phyloP scores from a whole-genome alignment of 2,888 invertebrate species.

The Leptinotarsa juncta region DNA sequence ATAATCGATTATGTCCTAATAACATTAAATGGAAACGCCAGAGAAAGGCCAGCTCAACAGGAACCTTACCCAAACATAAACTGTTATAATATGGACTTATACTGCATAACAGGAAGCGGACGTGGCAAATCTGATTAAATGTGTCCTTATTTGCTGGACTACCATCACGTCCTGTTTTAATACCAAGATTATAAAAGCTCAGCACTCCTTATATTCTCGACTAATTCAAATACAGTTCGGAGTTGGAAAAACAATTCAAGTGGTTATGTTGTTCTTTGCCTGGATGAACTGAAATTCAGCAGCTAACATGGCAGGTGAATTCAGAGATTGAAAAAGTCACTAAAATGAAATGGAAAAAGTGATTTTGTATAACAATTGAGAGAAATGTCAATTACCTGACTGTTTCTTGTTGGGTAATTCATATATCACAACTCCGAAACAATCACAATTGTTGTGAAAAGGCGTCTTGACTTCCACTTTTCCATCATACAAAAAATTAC shows the following conservation, averaged over 20 bases:
- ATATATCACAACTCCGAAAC: too few species aligned
- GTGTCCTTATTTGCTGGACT: slow-evolving; percentile 29
- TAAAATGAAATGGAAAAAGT: too few species aligned
- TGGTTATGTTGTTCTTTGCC: slow-evolving; percentile 13
- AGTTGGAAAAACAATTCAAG: slow-evolving; percentile 18
- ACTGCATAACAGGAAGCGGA: slow-evolving; percentile 13
- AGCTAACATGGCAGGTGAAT: neutral
- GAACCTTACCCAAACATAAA: slow-evolving; percentile 19
- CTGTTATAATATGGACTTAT: slow-evolving; percentile 23
- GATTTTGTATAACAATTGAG: too few species aligned
- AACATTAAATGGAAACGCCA: slow-evolving; percentile 1
- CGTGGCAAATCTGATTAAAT: slow-evolving; percentile 24
- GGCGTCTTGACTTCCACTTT: too few species aligned
- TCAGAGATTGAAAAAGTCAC: too few species aligned
- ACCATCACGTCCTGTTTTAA: slow-evolving; percentile 25
- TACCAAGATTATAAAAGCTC: slow-evolving; percentile 22
- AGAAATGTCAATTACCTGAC: too few species aligned
- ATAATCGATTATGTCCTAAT: slow-evolving; percentile 4
- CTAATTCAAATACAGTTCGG: slow-evolving; percentile 18
- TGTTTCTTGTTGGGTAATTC: too few species aligned
- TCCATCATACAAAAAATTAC: too few species aligned
- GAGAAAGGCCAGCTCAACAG: slow-evolving; percentile 15
- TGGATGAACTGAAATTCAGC: neutral
- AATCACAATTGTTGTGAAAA: too few species aligned
- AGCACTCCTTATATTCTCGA: slow-evolving; percentile 15